Base-by-base conservation (phyloP, 2,113 vertebrate genomes). In the Excalfactoria chinensis region DNA sequence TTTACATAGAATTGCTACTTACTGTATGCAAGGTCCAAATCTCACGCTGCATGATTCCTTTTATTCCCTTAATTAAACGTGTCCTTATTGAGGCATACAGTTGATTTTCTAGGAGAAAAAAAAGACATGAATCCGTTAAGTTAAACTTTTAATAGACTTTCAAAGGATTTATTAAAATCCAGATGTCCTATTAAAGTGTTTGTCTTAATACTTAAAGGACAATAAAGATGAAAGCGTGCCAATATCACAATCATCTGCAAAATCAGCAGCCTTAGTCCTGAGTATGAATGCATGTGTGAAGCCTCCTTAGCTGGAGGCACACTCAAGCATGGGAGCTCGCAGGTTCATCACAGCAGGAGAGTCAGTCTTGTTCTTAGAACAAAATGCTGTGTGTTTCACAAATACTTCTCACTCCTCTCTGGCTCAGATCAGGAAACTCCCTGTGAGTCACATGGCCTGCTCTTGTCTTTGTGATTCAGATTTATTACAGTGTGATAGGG, bases 81-180 rank as follows among this genome's bases (percentile, higher is more conserved):
- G 76, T 68, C 41, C 59, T 95, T 93, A 88, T 84, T 96, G 82
- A 97, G 84, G 90, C 96, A 83, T 71, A 74, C 53, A 92, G 67
- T 44, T 89, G 37, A 66, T 90, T 75, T 40, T 76, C 53, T 78
- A 55, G n/a, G 40, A 69, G 63, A 12, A 41, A 67, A 67, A 89
- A 92, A 83, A 51, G 76, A 48, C 64, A 64, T 21, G 41, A 95
- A 92, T 68, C 76, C 67, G 30, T 82, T 88, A 95, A 96, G 86
- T 94, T 96, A 94, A 84, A 96, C 84, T 82, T 97, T 94, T 94
- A 94, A 96, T 76, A 85, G 87, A 86, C 23, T n/a, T 86, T 75
- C 64, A 93, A 96, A 92, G 59, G 84, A 48, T 92, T 93, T 84
- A 82, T 96, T 96, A 94, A 94, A 94, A 89, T 92, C 60, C 89